A percentile compares a stretch with the other conserved stretches of the same genome.
Conservation (phyloP, 2,113 vertebrate species). For the Strix uralensis region DNA sequence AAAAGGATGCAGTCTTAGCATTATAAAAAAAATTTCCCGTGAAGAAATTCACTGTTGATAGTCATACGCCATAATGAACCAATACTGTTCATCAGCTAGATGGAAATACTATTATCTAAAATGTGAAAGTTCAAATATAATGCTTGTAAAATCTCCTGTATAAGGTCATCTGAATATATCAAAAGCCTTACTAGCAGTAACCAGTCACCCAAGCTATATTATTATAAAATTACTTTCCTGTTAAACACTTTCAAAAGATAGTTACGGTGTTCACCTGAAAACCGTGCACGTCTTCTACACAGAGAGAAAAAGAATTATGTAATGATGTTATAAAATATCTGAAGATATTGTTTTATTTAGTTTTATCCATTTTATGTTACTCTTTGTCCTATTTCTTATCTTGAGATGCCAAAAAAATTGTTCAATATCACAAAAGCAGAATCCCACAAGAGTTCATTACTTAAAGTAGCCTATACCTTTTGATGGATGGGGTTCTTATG, state of each 20-base stretch:
- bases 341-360: background rate
- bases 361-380: background rate
- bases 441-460: background rate
- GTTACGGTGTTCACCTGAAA: background rate
- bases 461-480: background rate
- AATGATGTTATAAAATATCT: background rate
- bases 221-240: background rate
- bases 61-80: background rate
- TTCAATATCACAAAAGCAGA: background rate
- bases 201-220: background rate
- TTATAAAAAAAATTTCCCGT: background rate
- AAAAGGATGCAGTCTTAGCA: background rate
- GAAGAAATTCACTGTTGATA: background rate
- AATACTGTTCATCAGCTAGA: background rate
- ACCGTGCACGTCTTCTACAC: background rate
- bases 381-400: background rate
- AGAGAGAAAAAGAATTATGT: background rate
- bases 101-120: background rate
- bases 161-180: background rate
- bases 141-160: background rate
- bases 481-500: background rate
- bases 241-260: background rate
- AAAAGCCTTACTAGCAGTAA: background rate
- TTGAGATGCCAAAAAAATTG: background rate
- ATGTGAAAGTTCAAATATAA: background rate